Evolutionary conservation across 1,140 invertebrate species (phyloP), one percentile per base, ranked within the genome.

Genomic region (Ceratina australensis): DNA sequence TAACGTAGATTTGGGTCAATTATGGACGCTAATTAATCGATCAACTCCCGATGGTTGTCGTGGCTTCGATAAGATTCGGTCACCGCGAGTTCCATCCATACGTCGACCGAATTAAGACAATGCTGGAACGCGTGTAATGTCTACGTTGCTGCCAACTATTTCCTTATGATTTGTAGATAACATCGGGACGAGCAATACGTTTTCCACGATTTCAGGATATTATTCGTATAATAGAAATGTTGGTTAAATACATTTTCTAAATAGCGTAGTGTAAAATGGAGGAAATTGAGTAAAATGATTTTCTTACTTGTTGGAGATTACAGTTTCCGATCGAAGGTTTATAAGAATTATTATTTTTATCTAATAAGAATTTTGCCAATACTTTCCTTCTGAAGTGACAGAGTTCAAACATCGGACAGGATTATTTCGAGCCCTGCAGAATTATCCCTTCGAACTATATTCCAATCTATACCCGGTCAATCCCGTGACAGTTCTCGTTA

Each of bases 21-120:
- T 66, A 56, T 12, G 22, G 22, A 12, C 2, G n/a, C 13, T 59
- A 67, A 75, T 75, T 67, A 75, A 67, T 75, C 72, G 68, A 71
- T 71, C 59, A 71, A 33, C 12, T 18, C 8, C n/a, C 65, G 18
- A 68, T 68, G 49, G 65, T 47, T 28, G 33, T 26, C 56, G 68
- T 71, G 68, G 68, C 50, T 73, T 73, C 60, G 71, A 33, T 64
- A 71, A 59, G 54, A 42, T 18, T 42, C 4, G 33, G 16, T 18
- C 24, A 22, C 15, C 54, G 20, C 28, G 67, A 57, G 67, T 69
- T 69, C 54, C 67, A 57, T 57, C 28, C 52, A 12, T 59, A 18
- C 56, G 42, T 71, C 68, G 16, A 42, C 59, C 54, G 68, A 71
- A 71, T 71, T 71, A 71, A 71, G 68, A 59, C 56, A 16, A 12